phyloP scores from a whole-genome alignment of 2,113 vertebrate genomes.

The Corynorhinus townsendii region DNA sequence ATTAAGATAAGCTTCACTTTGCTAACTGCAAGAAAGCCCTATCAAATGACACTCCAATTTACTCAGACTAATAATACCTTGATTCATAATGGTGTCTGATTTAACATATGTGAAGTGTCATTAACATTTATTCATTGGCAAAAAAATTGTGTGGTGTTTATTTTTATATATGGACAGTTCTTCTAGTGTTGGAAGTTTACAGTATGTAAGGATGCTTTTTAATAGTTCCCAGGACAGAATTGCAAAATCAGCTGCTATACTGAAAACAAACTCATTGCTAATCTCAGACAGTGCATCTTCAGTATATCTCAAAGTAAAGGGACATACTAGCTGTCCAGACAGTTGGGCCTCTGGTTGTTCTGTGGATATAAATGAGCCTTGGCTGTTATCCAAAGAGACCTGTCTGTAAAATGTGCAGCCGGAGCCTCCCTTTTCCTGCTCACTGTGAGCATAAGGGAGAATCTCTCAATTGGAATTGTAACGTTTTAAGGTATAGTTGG shows the following conservation, averaged over 20 bases:
- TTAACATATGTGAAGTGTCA: constrained; percentile 11
- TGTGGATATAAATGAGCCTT: background rate
- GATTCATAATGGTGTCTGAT: constrained; percentile 1
- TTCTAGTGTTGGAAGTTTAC: background rate
- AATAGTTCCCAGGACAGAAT: background rate
- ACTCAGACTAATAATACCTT: constrained; percentile 34
- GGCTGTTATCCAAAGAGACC: background rate
- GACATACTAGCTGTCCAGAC: background rate
- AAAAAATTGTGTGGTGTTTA: background rate
- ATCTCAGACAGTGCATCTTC: background rate
- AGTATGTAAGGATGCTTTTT: background rate
- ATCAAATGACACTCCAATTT: constrained; percentile 35
- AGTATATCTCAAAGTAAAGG: background rate
- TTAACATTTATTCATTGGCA: constrained; percentile 38
- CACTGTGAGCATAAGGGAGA: background rate
- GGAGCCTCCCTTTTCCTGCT: background rate
- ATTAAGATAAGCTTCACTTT: constrained; percentile 19
- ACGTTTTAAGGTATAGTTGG: background rate
- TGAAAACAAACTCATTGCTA: background rate
- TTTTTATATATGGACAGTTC: background rate
- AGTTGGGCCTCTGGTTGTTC: background rate
- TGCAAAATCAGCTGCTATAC: background rate
- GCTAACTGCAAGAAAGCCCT: constrained; percentile 33
- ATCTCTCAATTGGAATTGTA: background rate
- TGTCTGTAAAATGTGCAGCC: background rate